Percentiles rank a stretch among this genome's conserved stretches.
phyloP scores from a whole-genome alignment of 2,888 invertebrate species.

The Lochmaea crataegi region DNA sequence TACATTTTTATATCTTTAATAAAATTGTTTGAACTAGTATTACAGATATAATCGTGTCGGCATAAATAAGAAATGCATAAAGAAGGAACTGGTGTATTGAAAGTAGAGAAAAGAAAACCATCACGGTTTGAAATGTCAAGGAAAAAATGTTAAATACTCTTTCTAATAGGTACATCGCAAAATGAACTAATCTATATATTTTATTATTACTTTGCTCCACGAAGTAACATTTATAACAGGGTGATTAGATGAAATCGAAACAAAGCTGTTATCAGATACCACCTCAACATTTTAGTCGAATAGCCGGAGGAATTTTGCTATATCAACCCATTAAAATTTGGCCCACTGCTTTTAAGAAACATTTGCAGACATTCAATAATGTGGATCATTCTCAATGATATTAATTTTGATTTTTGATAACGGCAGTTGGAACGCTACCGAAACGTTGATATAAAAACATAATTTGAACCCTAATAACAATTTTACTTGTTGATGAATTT shows the following conservation, averaged over 20 bases:
- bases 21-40: neutral
- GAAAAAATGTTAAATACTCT: slow-evolving; percentile 32
- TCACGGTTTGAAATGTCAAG: slow-evolving; percentile 43
- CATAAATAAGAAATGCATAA: neutral
- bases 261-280: neutral
- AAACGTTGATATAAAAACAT: no score
- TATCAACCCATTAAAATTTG: no score
- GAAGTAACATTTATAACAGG: neutral
- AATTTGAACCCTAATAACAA: no score
- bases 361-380: no score
- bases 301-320: no score
- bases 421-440: no score
- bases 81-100: neutral
- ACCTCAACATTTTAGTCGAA: no score
- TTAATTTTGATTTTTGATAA: no score
- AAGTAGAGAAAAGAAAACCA: slow-evolving; percentile 33
- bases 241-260: neutral
- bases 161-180: slow-evolving; percentile 25
- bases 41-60: neutral
- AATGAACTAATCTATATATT: slow-evolving; percentile 25
- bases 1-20: neutral
- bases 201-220: neutral
- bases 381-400: no score
- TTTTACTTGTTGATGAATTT: no score
- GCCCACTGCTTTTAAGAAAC: no score